These are phyloP conservation scores for Pteruthius melanotis DNA, from an alignment of 2,113 vertebrate genomes.

Conservation along the genomic window DNA sequence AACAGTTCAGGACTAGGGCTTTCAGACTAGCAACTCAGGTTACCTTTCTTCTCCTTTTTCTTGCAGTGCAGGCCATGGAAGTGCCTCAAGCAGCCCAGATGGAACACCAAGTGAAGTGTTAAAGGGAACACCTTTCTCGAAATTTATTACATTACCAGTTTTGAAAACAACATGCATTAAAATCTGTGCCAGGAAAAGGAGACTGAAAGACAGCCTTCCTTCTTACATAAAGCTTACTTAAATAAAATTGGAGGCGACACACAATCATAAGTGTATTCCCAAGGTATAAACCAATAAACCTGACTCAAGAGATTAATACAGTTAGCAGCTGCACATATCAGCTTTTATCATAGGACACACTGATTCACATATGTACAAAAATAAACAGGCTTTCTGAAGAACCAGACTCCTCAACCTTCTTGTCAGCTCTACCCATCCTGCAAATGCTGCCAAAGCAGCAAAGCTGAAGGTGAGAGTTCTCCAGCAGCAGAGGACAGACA, in stretches of 20 bases:
- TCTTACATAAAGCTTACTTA: constrained; percentile 4
- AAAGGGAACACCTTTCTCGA: constrained; percentile 25
- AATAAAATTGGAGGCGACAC: not conserved
- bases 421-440: not conserved
- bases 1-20: not conserved
- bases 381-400: not conserved
- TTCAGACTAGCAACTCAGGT: not conserved
- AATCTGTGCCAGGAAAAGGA: constrained; percentile 12
- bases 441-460: not conserved
- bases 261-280: not conserved
- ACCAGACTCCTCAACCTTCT: not conserved
- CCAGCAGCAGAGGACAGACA: not conserved
- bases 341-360: not conserved
- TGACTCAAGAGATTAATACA: not conserved
- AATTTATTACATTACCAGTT: not conserved
- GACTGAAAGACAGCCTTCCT: not conserved
- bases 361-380: not conserved
- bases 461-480: not conserved
- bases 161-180: constrained; percentile 20
- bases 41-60: not conserved
- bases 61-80: not conserved
- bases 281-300: not conserved
- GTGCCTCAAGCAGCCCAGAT: constrained; percentile 25
- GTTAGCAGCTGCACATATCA: not conserved
- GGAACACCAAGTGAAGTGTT: constrained; percentile 25